Percentiles rank a stretch among this genome's conserved stretches.
These are phyloP conservation scores for Phrynosoma blainvillii DNA, from an alignment of 2,113 vertebrate genomes.

Conservation along the genomic window DNA sequence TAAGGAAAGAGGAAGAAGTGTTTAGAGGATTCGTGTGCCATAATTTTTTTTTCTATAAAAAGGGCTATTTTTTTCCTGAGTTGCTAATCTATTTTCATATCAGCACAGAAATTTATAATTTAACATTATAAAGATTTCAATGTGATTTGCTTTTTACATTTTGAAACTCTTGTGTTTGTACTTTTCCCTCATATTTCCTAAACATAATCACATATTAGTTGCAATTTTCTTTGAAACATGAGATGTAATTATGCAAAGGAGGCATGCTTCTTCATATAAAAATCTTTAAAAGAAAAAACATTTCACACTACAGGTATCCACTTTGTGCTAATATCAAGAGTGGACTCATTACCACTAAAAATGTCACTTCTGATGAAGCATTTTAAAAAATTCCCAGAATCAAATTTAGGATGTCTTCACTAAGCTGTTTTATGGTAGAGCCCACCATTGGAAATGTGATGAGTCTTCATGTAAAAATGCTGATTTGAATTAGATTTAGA, in stretches of 20 bases:
- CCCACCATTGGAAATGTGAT: constrained; percentile 80
- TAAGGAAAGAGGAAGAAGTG: constrained; percentile 27
- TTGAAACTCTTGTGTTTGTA: constrained; percentile 64
- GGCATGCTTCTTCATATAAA: constrained; percentile 56
- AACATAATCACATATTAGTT: constrained; percentile 66
- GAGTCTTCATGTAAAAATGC: constrained; percentile 85
- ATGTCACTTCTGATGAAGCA: constrained; percentile 76
- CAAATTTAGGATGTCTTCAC: constrained; percentile 79
- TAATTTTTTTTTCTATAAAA: constrained; percentile 31
- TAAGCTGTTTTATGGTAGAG: constrained; percentile 77
- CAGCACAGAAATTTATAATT: constrained; percentile 46
- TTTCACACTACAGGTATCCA: constrained; percentile 48
- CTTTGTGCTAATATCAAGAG: constrained; percentile 65
- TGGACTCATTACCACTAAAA: constrained; percentile 73
- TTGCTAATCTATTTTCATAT: constrained; percentile 50
- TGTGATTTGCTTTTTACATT: constrained; percentile 53
- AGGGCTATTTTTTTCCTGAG: constrained; percentile 37
- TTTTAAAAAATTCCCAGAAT: constrained; percentile 74
- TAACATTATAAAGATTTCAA: constrained; percentile 62
- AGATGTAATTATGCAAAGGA: constrained; percentile 59
- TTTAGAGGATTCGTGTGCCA: constrained; percentile 29
- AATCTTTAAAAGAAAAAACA: constrained; percentile 42
- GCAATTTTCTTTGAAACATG: constrained; percentile 63
- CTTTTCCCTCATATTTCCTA: constrained; percentile 57
- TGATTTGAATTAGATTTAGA: constrained; percentile 87